Percentiles rank a stretch among this genome's conserved stretches.
phyloP scores from a whole-genome alignment of 2,113 vertebrate genomes.

The Salvelinus sp. region DNA sequence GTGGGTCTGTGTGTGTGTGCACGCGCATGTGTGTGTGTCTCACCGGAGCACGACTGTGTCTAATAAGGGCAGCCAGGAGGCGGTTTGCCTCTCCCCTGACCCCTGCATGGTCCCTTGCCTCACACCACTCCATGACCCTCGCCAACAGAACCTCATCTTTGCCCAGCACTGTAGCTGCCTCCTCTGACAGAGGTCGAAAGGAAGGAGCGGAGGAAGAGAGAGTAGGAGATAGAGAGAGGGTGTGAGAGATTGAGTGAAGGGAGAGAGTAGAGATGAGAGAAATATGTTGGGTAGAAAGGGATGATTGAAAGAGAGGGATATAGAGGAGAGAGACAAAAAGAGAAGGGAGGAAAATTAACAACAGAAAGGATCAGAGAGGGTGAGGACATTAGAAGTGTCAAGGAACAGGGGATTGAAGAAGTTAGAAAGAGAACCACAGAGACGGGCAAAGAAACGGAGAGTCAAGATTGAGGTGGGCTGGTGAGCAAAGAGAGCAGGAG shows the following conservation, averaged over 20 bases:
- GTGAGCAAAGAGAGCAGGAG: neutral
- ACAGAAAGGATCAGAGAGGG: neutral
- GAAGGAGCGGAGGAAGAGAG: neutral
- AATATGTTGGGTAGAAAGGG: neutral
- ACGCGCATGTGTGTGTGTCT: slow-evolving; percentile 10
- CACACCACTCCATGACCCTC: slow-evolving; percentile 84
- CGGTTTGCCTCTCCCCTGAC: slow-evolving; percentile 80
- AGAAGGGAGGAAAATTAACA: neutral
- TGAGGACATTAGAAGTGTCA: neutral
- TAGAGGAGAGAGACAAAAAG: slow-evolving; percentile 4
- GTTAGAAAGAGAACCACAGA: neutral
- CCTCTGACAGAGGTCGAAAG: slow-evolving; percentile 64
- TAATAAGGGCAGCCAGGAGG: slow-evolving; percentile 81
- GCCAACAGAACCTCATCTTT: slow-evolving; percentile 74
- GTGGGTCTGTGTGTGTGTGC: slow-evolving; percentile 9
- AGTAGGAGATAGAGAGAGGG: neutral
- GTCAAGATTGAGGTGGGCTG: too few species aligned
- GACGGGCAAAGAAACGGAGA: neutral
- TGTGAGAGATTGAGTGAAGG: neutral
- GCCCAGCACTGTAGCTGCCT: slow-evolving; percentile 79
- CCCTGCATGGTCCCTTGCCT: slow-evolving; percentile 73
- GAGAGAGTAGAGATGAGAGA: neutral
- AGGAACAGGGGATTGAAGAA: neutral
- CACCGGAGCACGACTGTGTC: slow-evolving; percentile 82
- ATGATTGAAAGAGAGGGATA: neutral